These are phyloP conservation scores for Pyrgus malvae DNA, from an alignment of 2,888 invertebrate species.

Conservation along the genomic window DNA sequence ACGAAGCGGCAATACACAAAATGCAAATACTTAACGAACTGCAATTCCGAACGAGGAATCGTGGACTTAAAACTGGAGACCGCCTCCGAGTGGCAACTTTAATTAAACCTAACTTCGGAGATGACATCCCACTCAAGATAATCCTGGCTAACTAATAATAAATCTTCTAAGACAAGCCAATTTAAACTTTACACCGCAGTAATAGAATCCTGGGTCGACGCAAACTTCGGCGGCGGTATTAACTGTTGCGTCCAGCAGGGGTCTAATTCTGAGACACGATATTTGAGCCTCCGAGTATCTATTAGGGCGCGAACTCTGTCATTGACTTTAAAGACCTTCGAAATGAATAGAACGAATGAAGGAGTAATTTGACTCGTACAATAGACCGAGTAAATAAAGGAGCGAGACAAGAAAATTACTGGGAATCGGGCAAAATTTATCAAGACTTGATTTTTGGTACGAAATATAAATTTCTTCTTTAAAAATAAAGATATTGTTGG, in stretches of 20 bases:
- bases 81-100: conserved; percentile 62
- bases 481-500: no score
- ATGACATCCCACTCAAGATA: conserved; percentile 67
- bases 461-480: no score
- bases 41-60: conserved; percentile 56
- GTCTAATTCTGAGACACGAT: conserved; percentile 54
- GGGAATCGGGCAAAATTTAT: neutral
- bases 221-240: conserved; percentile 42
- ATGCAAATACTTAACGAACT: conserved; percentile 63
- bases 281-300: conserved; percentile 35
- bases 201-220: conserved; percentile 32
- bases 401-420: conserved; percentile 7
- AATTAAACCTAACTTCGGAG: conserved; percentile 74
- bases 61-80: conserved; percentile 52
- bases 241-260: conserved; percentile 59
- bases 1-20: conserved; percentile 41
- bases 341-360: conserved; percentile 17
- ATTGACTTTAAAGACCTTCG: conserved; percentile 9
- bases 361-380: conserved; percentile 14
- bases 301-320: conserved; percentile 19
- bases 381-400: conserved; percentile 1
- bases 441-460: no score
- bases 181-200: conserved; percentile 36
- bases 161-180: conserved; percentile 18
- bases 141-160: conserved; percentile 42